Conservation (phyloP, 1,140 invertebrate genomes). For the Himalopsyche phryganea region DNA sequence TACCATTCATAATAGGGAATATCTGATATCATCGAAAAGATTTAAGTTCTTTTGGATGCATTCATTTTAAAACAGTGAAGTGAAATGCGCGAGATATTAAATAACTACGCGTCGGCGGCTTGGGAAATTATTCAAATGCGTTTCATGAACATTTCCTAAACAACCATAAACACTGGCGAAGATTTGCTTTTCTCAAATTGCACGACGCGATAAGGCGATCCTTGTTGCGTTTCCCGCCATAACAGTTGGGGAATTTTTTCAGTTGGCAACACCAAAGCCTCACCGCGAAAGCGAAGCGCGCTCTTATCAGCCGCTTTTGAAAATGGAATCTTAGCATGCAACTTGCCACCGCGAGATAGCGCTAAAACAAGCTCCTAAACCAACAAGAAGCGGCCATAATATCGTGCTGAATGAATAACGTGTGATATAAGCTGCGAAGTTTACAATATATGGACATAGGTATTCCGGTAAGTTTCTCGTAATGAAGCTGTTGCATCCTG, state of each 20-base stretch:
- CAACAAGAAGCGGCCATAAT: slow-evolving; percentile 4
- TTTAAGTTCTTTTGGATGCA: no score
- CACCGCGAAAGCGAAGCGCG: slow-evolving; percentile 15
- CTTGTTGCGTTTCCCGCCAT: slow-evolving; percentile 15
- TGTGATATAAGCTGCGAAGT: slow-evolving; percentile 4
- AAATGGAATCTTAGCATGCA: slow-evolving; percentile 32
- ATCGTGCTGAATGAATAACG: slow-evolving; percentile 3
- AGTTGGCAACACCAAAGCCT: slow-evolving; percentile 26
- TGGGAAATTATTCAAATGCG: no score
- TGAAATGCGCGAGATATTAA: no score
- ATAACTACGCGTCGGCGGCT: no score
- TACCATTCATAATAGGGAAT: no score
- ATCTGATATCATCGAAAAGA: no score
- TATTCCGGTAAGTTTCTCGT: neutral
- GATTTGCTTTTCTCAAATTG: no score
- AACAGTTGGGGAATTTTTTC: slow-evolving; percentile 10
- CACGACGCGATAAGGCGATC: no score
- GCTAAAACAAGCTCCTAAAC: slow-evolving; percentile 14
- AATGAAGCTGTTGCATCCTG: slow-evolving; percentile 1
- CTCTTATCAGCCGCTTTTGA: slow-evolving; percentile 29
- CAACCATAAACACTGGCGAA: no score
- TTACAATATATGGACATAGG: neutral
- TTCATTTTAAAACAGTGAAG: no score
- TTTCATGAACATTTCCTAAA: no score
- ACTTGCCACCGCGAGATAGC: slow-evolving; percentile 11